Conservation (phyloP, 2,888 invertebrate species). For the Ischnura elegans region DNA sequence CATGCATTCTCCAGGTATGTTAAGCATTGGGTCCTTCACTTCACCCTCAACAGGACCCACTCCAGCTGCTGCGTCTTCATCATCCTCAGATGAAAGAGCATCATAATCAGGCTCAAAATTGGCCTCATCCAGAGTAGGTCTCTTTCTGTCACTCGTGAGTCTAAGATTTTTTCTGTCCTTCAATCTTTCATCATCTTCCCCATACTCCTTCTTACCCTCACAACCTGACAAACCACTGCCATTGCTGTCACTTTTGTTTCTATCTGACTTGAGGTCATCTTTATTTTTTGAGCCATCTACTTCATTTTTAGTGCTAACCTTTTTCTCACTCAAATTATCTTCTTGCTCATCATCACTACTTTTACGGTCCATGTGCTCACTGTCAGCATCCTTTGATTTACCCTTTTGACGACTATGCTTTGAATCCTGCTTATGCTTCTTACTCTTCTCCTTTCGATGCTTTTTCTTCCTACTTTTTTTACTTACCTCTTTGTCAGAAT, state of each 20-base stretch:
- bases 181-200: background rate
- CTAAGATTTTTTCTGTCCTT: slow-evolving; percentile 71
- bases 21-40: slow-evolving; percentile 44
- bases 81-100: slow-evolving; percentile 81
- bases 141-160: slow-evolving; percentile 80
- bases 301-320: slow-evolving; percentile 22
- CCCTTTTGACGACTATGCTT: slow-evolving; percentile 50
- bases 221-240: slow-evolving; percentile 32
- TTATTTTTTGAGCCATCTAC: slow-evolving; percentile 30
- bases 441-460: slow-evolving; percentile 72
- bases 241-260: slow-evolving; percentile 48
- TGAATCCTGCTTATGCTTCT: slow-evolving; percentile 68
- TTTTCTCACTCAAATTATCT: slow-evolving; percentile 40
- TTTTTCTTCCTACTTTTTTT: slow-evolving; percentile 71
- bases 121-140: slow-evolving; percentile 85
- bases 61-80: slow-evolving; percentile 75
- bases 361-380: slow-evolving; percentile 27
- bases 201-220: slow-evolving; percentile 53
- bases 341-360: slow-evolving; percentile 51
- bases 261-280: slow-evolving; percentile 36
- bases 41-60: slow-evolving; percentile 64
- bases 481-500: slow-evolving; percentile 43
- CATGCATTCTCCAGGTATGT: background rate
- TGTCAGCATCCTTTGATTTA: slow-evolving; percentile 43
- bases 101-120: slow-evolving; percentile 89